These are phyloP conservation scores for Megaceryle maxima DNA, from an alignment of 2,113 vertebrate species.

Conservation along the genomic window DNA sequence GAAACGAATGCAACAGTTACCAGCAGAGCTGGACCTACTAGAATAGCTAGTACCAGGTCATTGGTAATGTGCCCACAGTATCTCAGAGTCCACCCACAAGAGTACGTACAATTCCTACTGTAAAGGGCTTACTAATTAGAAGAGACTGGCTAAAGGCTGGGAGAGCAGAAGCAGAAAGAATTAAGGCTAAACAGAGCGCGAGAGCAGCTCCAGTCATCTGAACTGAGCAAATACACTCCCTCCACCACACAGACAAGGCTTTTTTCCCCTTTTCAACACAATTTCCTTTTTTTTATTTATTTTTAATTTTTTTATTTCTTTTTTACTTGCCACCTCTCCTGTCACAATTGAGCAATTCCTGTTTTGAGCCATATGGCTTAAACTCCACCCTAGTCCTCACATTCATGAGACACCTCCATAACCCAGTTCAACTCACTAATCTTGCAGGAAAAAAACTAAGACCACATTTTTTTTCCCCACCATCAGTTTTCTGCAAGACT, in stretches of 20 bases:
- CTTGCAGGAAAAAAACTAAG: background rate
- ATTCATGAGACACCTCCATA: background rate
- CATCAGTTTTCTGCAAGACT: background rate
- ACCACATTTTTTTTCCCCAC: background rate
- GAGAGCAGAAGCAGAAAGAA: background rate
- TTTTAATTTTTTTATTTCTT: background rate
- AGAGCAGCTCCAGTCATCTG: background rate
- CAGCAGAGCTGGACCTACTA: background rate
- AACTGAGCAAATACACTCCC: background rate
- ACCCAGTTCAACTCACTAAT: background rate
- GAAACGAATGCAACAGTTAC: background rate
- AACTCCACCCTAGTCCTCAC: background rate
- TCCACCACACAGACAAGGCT: background rate
- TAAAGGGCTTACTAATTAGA: background rate
- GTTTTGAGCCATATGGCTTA: background rate
- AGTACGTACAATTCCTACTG: background rate
- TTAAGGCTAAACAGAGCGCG: background rate
- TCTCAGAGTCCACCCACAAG: accelerated
- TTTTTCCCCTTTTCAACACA: background rate
- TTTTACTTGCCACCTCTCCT: background rate
- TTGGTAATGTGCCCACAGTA: background rate
- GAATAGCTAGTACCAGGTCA: background rate
- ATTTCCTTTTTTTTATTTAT: background rate
- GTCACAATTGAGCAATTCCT: background rate
- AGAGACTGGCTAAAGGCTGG: background rate